These are phyloP conservation scores for Pangasius macronema DNA, from an alignment of 2,797 vertebrate genomes.

Conservation along the genomic window DNA sequence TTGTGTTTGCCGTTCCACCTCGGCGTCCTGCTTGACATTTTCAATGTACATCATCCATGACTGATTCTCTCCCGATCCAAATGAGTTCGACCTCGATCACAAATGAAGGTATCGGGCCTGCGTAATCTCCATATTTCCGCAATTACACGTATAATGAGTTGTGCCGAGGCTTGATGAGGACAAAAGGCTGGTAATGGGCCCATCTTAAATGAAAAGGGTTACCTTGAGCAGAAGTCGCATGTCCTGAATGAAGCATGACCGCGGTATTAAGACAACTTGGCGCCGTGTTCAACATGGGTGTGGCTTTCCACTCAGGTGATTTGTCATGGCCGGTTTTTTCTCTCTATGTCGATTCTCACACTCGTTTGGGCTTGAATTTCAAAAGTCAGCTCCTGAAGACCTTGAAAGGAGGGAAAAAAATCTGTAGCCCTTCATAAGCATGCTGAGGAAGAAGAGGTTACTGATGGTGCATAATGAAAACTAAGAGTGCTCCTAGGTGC, in stretches of 20 bases:
- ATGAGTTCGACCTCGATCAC: conserved; percentile 60
- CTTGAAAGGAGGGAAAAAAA: conserved; percentile 71
- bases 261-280: conserved; percentile 58
- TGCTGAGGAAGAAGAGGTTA: conserved; percentile 59
- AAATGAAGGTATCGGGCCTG: conserved; percentile 60
- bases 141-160: conserved; percentile 75
- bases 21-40: conserved; percentile 71
- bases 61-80: conserved; percentile 73
- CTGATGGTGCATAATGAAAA: conserved; percentile 75
- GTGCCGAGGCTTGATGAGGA: conserved; percentile 63
- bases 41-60: conserved; percentile 74
- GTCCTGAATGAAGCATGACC: conserved; percentile 57
- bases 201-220: conserved; percentile 63
- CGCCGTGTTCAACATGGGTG: conserved; percentile 49
- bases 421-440: conserved; percentile 73
- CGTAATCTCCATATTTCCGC: conserved; percentile 62
- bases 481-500: conserved; percentile 71
- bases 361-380: conserved; percentile 53
- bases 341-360: conserved; percentile 18
- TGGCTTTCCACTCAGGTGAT: conserved; percentile 64
- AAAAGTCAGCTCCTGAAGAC: conserved; percentile 62
- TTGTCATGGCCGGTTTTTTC: conserved; percentile 25
- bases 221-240: conserved; percentile 65
- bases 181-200: conserved; percentile 61
- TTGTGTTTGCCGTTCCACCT: conserved; percentile 66